These are phyloP conservation scores for Cryptops parisi DNA, from an alignment of 2,888 invertebrate genomes.

Conservation along the genomic window DNA sequence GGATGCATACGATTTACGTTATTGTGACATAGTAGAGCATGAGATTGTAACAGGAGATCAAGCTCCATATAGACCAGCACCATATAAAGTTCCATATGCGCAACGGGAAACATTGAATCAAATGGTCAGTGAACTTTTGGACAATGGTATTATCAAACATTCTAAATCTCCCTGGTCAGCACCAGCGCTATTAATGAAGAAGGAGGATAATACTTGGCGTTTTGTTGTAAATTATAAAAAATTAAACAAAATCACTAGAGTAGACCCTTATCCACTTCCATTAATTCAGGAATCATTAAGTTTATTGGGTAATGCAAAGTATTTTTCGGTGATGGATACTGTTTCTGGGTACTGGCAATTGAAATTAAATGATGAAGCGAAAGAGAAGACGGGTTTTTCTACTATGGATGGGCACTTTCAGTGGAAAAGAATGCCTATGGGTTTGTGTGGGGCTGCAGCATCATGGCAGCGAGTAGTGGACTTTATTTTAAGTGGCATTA, in stretches of 20 bases:
- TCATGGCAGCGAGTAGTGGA: conserved; percentile 2
- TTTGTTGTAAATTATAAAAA: conserved; percentile 23
- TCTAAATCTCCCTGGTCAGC: conserved; percentile 24
- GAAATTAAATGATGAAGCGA: no score
- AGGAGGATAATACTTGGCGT: conserved; percentile 22
- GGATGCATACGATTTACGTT: background rate
- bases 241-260: background rate
- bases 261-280: conserved; percentile 3
- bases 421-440: conserved; percentile 1
- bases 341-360: conserved; percentile 2
- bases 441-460: background rate
- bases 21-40: background rate
- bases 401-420: conserved; percentile 1
- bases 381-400: conserved; percentile 6
- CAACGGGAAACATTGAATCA: background rate
- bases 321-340: conserved; percentile 4
- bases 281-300: background rate
- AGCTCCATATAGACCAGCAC: background rate
- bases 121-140: background rate
- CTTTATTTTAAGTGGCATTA: background rate
- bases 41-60: conserved; percentile 6
- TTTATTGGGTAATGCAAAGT: background rate
- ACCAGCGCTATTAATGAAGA: conserved; percentile 23
- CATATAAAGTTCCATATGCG: background rate
- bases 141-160: conserved; percentile 6